Evolutionary conservation across 2,888 invertebrate species (phyloP), one percentile per base, ranked within the genome.

Genomic region (Clanis bilineata): DNA sequence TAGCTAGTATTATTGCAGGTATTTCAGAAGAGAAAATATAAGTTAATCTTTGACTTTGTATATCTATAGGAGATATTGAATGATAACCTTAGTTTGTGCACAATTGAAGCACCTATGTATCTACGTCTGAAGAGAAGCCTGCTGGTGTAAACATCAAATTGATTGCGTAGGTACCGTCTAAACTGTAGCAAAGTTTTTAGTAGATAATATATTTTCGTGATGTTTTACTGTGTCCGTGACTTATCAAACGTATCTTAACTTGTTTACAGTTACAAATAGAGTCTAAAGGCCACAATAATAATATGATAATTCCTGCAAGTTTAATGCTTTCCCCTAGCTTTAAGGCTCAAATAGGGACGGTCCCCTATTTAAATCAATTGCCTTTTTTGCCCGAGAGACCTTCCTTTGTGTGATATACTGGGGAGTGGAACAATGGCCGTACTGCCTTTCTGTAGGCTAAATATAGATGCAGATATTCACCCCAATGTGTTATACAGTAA

Each of bases 381-480:
- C 80, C 80, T 83, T 89, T 90, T 91, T 89, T 90, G 78, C 84
- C 82, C 69, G 74, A 65, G 82, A 88, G 87, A 87, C 89, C 88
- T 89, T 86, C 82, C 82, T 89, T 91, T 90, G 90, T 90, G 79
- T 77, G 74, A 68, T 76, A 76, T 76, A 81, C 80, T 85, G 83
- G 89, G 90, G 89, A 86, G 85, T 72, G 83, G 76, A 80, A 87
- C 89, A 89, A 90, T 87, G 81, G 85, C 85, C 78, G 76, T 82
- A 82, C 77, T 89, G 90, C 88, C 90, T 91, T 91, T 86, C 81
- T 83, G 84, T 84, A 82, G 79, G 86, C 90, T 92, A 92, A 92
- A 92, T 92, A 92, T 92, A 92, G 88, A 83, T 72, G 71, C 71
- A 78, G 76, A 77, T 78, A 75, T 80, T 81, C 85, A 85, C 82